Percentiles rank a stretch among this genome's conserved stretches.
These are phyloP conservation scores for Encarsia formosa DNA, from an alignment of 2,888 invertebrate species.

Conservation along the genomic window DNA sequence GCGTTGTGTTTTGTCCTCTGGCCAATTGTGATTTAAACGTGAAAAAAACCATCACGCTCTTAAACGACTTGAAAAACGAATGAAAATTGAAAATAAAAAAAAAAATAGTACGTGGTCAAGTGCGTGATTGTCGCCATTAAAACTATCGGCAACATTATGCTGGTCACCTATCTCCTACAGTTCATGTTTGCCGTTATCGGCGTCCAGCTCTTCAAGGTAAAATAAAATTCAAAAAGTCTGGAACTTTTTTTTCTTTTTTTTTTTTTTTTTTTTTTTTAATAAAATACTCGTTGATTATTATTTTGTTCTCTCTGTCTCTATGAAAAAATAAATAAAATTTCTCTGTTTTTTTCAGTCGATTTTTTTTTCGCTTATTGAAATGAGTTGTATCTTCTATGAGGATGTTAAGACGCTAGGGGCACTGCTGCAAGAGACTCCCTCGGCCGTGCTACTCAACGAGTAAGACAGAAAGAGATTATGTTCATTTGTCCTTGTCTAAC, in stretches of 20 bases:
- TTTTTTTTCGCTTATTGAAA: constrained; percentile 19
- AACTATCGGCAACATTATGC: constrained; percentile 99
- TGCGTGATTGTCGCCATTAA: constrained; percentile 99
- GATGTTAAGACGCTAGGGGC: too few relatives aligned
- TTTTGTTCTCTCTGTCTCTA: too few relatives aligned
- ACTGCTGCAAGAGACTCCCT: too few relatives aligned
- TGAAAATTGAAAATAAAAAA: constrained; percentile 11
- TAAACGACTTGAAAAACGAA: too few relatives aligned
- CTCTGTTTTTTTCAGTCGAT: constrained; percentile 5
- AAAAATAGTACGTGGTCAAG: constrained; percentile 92
- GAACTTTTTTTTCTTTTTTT: constrained; percentile 11
- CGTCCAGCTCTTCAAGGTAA: constrained; percentile 99
- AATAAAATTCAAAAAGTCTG: constrained; percentile 38
- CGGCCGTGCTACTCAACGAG: too few relatives aligned
- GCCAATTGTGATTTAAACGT: constrained; percentile 39
- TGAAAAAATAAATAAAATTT: too few relatives aligned
- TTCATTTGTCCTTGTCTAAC: too few relatives aligned
- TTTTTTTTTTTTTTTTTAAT: too few relatives aligned
- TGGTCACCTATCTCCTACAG: constrained; percentile 99
- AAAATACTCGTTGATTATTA: too few relatives aligned
- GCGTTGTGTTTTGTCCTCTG: constrained; percentile 43
- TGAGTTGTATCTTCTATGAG: not conserved
- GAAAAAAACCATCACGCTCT: constrained; percentile 7
- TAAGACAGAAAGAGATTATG: too few relatives aligned
- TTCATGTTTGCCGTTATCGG: constrained; percentile 99